These are phyloP conservation scores for Anarrhichthys ocellatus DNA, from an alignment of 2,113 vertebrate genomes.

Conservation along the genomic window DNA sequence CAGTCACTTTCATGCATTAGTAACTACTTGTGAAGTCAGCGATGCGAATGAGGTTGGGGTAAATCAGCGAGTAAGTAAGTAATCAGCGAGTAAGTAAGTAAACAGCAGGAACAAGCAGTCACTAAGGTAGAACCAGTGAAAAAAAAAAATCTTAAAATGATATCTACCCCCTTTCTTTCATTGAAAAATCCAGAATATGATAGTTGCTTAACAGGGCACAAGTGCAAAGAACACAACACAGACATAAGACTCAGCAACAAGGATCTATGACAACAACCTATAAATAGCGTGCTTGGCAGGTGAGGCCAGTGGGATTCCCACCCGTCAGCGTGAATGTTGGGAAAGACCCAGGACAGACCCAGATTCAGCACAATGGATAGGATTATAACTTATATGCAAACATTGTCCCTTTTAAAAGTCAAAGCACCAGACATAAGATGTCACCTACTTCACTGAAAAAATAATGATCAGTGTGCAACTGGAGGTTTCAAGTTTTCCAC, in stretches of 20 bases:
- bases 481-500: neutral
- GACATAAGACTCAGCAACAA: neutral
- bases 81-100: too few species aligned
- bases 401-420: neutral
- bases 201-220: neutral
- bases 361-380: neutral
- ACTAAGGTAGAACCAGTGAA: neutral
- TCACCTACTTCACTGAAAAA: neutral
- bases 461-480: neutral
- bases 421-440: neutral
- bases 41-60: slow-evolving; percentile 19
- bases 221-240: neutral
- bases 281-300: neutral
- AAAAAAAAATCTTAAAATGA: too few species aligned
- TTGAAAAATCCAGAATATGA: neutral
- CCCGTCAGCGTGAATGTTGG: neutral
- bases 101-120: neutral
- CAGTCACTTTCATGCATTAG: slow-evolving; percentile 25
- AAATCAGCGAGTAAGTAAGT: slow-evolving; percentile 14
- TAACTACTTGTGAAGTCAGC: neutral
- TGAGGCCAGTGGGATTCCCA: neutral
- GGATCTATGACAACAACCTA: neutral
- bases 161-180: neutral
- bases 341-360: neutral
- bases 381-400: neutral